Conservation (phyloP, 2,113 vertebrate species). For the Perognathus longimembris region DNA sequence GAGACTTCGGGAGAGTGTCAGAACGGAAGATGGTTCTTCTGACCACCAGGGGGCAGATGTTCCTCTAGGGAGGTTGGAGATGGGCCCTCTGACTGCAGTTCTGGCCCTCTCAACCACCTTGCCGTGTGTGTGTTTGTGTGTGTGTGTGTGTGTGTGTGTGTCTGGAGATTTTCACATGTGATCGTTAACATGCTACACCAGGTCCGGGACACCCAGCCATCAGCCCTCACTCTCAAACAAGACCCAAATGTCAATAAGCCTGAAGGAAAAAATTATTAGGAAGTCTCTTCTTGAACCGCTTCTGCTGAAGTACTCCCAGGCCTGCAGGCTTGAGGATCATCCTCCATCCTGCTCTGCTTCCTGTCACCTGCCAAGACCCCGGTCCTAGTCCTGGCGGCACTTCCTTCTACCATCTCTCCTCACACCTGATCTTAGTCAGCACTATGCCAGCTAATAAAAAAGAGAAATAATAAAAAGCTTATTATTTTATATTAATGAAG, state of each 20-base stretch:
- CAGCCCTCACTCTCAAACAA: background rate
- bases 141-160: accelerated
- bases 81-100: constrained; percentile 12
- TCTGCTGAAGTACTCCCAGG: background rate
- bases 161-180: background rate
- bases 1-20: background rate
- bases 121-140: background rate
- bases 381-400: no score
- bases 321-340: background rate
- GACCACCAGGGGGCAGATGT: background rate
- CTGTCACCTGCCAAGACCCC: background rate
- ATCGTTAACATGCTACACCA: background rate
- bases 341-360: background rate
- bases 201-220: background rate
- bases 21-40: background rate
- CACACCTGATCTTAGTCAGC: background rate
- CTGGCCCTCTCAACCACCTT: background rate
- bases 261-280: background rate
- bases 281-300: background rate
- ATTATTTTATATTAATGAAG: no score
- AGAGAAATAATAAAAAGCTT: no score
- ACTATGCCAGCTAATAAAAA: background rate
- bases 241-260: background rate
- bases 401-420: background rate
- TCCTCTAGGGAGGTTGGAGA: background rate